These are phyloP conservation scores for Cerastis rubricosa DNA, from an alignment of 2,888 invertebrate species.

Conservation along the genomic window DNA sequence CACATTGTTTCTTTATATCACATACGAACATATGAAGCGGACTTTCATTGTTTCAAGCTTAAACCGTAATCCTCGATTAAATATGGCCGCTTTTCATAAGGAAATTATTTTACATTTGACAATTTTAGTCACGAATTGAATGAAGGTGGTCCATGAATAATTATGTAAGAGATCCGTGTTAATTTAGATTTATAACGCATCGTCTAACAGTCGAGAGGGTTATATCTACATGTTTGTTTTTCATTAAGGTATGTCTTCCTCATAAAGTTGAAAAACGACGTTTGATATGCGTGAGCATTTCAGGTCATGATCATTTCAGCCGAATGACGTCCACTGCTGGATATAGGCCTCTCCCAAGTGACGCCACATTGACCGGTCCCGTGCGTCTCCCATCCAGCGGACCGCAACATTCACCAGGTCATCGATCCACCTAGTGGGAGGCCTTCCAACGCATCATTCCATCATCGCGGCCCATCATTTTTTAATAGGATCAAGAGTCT, in stretches of 20 bases:
- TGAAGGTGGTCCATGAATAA: slow-evolving; percentile 18
- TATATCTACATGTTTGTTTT: background rate
- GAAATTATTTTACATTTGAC: slow-evolving; percentile 39
- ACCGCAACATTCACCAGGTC: no score
- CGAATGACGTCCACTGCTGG: no score
- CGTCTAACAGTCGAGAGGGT: background rate
- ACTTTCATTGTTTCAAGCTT: slow-evolving; percentile 37
- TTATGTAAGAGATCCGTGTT: background rate
- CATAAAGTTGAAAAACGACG: background rate
- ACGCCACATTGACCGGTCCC: no score
- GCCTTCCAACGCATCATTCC: no score
- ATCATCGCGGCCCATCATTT: no score
- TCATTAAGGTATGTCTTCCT: no score
- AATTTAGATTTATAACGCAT: background rate
- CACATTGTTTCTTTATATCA: slow-evolving; percentile 27
- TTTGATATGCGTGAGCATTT: background rate
- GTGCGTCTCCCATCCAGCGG: no score
- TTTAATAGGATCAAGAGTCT: background rate
- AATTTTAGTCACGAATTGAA: slow-evolving; percentile 17
- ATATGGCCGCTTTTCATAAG: slow-evolving; percentile 37
- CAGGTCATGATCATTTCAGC: no score
- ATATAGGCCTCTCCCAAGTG: no score
- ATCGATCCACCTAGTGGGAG: no score
- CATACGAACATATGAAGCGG: background rate
- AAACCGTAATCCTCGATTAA: slow-evolving; percentile 23